These are phyloP conservation scores for Poecilia latipinna DNA, from an alignment of 2,113 vertebrate genomes.

Conservation along the genomic window DNA sequence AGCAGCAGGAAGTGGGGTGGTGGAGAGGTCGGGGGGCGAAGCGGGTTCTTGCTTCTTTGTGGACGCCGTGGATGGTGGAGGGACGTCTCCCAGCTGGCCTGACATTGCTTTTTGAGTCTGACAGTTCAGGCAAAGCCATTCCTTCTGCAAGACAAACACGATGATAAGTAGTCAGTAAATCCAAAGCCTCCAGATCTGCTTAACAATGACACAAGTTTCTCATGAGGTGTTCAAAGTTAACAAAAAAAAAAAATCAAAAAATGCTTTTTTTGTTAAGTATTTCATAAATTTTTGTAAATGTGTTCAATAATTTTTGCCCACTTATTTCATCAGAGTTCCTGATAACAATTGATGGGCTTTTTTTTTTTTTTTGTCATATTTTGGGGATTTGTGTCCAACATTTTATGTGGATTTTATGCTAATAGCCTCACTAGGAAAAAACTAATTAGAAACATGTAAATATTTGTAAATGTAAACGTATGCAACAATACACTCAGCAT, in stretches of 20 bases:
- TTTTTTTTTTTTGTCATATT: background rate
- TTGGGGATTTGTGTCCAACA: background rate
- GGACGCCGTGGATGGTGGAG: conserved; percentile 71
- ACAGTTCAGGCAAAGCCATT: conserved; percentile 98
- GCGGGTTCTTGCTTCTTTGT: conserved; percentile 75
- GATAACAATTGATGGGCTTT: background rate
- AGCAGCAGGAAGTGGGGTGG: conserved; percentile 60
- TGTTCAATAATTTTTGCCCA: background rate
- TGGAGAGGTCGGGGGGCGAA: conserved; percentile 49
- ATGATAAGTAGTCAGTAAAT: background rate
- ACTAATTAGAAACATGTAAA: background rate
- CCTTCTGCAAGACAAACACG: conserved; percentile 83
- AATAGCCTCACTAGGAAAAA: background rate
- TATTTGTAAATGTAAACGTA: background rate
- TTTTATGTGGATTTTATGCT: background rate
- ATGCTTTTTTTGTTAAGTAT: no score
- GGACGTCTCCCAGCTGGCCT: conserved; percentile 88
- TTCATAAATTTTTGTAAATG: no score
- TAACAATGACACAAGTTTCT: background rate
- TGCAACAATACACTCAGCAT: background rate
- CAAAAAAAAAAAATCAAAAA: no score
- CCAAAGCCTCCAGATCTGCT: background rate
- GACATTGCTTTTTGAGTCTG: conserved; percentile 94
- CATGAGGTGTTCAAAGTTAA: background rate
- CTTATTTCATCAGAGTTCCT: background rate